Base-by-base conservation (phyloP, 1,140 invertebrate species). In the Cotesia chilonis region DNA sequence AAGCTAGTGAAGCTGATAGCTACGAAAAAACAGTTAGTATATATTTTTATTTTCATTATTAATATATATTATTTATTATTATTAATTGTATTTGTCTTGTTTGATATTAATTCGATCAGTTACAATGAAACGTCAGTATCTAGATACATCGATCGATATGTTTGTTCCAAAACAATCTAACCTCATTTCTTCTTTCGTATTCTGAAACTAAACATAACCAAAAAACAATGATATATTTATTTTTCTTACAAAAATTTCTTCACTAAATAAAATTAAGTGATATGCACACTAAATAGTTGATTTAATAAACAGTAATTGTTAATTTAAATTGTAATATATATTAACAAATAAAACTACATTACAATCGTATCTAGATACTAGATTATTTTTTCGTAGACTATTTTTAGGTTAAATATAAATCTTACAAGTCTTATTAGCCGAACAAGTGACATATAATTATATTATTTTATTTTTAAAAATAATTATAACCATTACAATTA, bases 291-390 rank as follows among this genome's bases (percentile, higher is more conserved):
- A 41, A 7, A 47, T 47, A 9, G 10, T 47, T 47, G 5, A 47
- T 47, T 47, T 47, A 47, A 63, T 10, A 36, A 35, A 36, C 10
- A 63, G 20, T 63, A 5, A 63, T 36, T 17, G 35, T 35, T 36
- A 7, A 6, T 63, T 63, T 59, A 59, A 59, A 17, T 17, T 20
- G 20, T 59, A 20, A 3, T 14, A 20, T 59, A n/a, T 36, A 35
- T 10, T 9, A 36, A 65, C 63, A 65, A 65, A 41, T 41, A 28
- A 47, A 47, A 47, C 41, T 47, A 47, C 38, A 65, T 65, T 65
- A 36, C 63, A 12, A 65, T 65, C 14, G 63, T 65, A 65, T 65
- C 63, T 65, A 65, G 63, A 65, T 65, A 65, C 63, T 65, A 65
- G 1, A 35, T 20, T 28, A 35, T 20, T 28, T 65, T 37, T 65